Base-by-base conservation (phyloP, 2,888 invertebrate species). In the Drosophila parthenogenetica region DNA sequence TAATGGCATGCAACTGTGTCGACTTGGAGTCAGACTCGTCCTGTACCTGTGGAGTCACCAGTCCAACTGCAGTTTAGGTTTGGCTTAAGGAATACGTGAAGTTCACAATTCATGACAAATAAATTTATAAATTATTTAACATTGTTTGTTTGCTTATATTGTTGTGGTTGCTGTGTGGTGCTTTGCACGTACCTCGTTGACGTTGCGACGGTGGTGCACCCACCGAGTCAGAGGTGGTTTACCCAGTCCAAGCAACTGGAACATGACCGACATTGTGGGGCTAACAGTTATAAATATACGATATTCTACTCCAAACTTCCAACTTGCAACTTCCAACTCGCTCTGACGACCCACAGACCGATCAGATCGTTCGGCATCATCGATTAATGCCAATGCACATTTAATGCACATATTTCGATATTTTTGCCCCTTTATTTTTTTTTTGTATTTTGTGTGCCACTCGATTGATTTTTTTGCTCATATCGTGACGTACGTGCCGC, bases 401-500 rank as follows among this genome's bases (percentile, higher is more conserved):
- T 83, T 70, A 83, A 83, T 88, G 88, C 86, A 86, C 87, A 84
- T 83, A 79, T 85, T 77, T 87, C 73, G 63, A 68, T 63, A 48
- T 61, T 50, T 62, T 50, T 19, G 32, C 42, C 8, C 37, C 46
- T 50, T 61, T 40, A 32, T 40, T 14, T 53, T 55, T 67, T 65
- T 61, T 64, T 40, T 67, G 43, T 48, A 58, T 62, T 50, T 66
- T 81, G 59, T 72, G 71, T 77, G 77, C 74, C 77, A 78, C 70
- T 79, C 71, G 68, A 68, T 72, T 76, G 77, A 49, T 67, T 73
- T 73, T 76, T 73, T 62, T 77, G 66, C 49, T 72, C 73, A 75
- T 80, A 89, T 90, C 90, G 90, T 90, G 90, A 91, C 90, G 89
- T 90, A 90, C 90, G 90, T 90, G 90, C 83, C 79, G 75, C 85